phyloP scores from a whole-genome alignment of 1,140 invertebrate species.

The Harlomillsia oculata region DNA sequence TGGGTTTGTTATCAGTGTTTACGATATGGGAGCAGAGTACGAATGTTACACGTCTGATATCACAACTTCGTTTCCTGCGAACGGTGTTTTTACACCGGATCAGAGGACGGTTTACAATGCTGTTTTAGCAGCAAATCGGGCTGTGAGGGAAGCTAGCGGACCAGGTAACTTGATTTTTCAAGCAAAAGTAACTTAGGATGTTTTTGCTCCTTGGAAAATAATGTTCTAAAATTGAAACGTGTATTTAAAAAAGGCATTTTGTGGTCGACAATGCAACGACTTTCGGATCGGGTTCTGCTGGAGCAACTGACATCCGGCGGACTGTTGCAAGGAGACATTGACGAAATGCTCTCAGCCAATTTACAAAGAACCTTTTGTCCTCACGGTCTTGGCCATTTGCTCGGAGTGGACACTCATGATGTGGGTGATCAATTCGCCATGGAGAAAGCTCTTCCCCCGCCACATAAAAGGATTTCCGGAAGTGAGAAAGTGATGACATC shows the following conservation, averaged over 20 bases:
- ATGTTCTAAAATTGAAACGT: too few relatives aligned
- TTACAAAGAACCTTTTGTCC: slow-evolving; percentile 86
- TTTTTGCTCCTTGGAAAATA: background rate
- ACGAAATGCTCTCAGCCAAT: slow-evolving; percentile 69
- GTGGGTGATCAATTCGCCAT: slow-evolving; percentile 56
- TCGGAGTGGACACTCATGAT: slow-evolving; percentile 94
- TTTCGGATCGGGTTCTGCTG: slow-evolving; percentile 71
- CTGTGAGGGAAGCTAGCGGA: slow-evolving; percentile 69
- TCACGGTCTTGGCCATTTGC: slow-evolving; percentile 89
- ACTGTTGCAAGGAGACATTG: slow-evolving; percentile 69
- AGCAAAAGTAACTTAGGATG: background rate
- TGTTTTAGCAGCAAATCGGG: slow-evolving; percentile 71
- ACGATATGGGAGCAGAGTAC: slow-evolving; percentile 98
- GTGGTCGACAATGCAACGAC: slow-evolving; percentile 88
- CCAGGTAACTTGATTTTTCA: slow-evolving; percentile 50
- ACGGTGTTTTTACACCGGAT: slow-evolving; percentile 86
- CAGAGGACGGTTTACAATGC: slow-evolving; percentile 92
- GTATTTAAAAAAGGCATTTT: slow-evolving; percentile 52
- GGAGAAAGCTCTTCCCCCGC: background rate
- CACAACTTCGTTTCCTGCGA: slow-evolving; percentile 89
- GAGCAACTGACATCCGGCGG: slow-evolving; percentile 62
- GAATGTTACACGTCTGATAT: slow-evolving; percentile 85
- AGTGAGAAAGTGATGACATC: background rate
- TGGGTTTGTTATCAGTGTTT: slow-evolving; percentile 53
- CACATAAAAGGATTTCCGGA: too few relatives aligned